Evolutionary conservation across 2,797 vertebrate species (phyloP).

Genomic region (Semotilus atromaculatus): DNA sequence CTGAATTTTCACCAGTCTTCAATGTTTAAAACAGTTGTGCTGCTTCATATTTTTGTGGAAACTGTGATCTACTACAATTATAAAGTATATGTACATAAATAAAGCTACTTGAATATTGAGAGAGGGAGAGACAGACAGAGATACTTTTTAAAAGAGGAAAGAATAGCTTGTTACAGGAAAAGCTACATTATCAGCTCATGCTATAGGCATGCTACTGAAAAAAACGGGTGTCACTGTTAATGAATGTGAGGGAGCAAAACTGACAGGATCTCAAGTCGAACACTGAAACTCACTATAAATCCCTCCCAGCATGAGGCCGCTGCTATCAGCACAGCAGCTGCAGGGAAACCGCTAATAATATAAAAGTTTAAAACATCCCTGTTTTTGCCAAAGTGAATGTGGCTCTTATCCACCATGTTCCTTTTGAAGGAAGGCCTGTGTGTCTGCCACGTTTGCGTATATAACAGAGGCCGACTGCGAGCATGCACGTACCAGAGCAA

Average conservation of each 20-base stretch:
- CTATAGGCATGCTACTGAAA: not conserved
- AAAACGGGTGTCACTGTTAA: not conserved
- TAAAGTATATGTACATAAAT: not conserved
- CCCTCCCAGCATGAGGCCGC: not conserved
- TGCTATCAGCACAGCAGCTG: not conserved
- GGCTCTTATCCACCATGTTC: not conserved
- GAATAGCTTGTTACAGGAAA: not conserved
- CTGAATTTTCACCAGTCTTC: not conserved
- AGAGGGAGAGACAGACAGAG: not conserved
- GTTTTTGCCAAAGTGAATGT: not conserved
- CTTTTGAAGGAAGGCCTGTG: not conserved
- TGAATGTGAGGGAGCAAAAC: not conserved
- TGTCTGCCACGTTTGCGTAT: not conserved
- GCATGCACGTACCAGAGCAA: not conserved
- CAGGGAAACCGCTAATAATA: not conserved
- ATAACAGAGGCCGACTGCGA: not conserved
- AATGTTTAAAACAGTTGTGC: not conserved
- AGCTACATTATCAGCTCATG: not conserved
- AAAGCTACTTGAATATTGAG: not conserved
- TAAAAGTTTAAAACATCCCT: not conserved
- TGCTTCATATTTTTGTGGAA: not conserved
- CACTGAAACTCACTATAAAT: constrained; percentile 18
- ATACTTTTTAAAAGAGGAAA: not conserved
- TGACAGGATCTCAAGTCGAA: not conserved
- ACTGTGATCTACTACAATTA: not conserved